These are phyloP conservation scores for Chouioia cunea DNA, from an alignment of 2,888 invertebrate species.

Conservation along the genomic window DNA sequence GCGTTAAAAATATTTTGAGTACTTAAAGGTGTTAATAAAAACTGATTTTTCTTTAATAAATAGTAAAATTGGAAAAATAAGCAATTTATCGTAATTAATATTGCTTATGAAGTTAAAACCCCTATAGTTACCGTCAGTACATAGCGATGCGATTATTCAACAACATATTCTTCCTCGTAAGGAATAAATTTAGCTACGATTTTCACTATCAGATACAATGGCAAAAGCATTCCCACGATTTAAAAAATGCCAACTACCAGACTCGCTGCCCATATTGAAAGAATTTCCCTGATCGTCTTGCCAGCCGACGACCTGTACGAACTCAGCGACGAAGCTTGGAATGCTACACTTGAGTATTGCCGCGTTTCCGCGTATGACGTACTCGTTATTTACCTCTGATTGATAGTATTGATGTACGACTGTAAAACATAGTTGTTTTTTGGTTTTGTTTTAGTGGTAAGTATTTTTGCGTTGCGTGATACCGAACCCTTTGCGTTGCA, in stretches of 20 bases:
- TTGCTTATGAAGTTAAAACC: too few relatives aligned
- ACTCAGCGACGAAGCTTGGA: constrained; percentile 91
- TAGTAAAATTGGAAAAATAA: too few relatives aligned
- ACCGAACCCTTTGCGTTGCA: constrained; percentile 12
- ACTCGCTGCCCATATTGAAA: constrained; percentile 63
- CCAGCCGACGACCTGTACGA: constrained; percentile 91
- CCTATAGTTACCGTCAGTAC: too few relatives aligned
- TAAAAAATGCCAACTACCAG: constrained; percentile 54
- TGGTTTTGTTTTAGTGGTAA: background rate
- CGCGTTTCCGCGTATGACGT: constrained; percentile 89
- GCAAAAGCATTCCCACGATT: too few relatives aligned
- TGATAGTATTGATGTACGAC: constrained; percentile 92
- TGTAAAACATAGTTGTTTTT: constrained; percentile 63
- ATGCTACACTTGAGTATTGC: constrained; percentile 91
- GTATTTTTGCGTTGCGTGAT: background rate
- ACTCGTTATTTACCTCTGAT: constrained; percentile 90
- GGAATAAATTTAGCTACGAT: too few relatives aligned
- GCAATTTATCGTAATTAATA: too few relatives aligned
- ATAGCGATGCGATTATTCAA: too few relatives aligned
- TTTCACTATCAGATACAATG: too few relatives aligned
- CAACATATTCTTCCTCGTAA: too few relatives aligned
- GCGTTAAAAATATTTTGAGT: too few relatives aligned
- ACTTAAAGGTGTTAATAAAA: too few relatives aligned
- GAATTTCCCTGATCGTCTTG: constrained; percentile 69
- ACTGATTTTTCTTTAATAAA: too few relatives aligned